These are phyloP conservation scores for Parascotia fuliginaria DNA, from an alignment of 2,888 invertebrate genomes.

Conservation along the genomic window DNA sequence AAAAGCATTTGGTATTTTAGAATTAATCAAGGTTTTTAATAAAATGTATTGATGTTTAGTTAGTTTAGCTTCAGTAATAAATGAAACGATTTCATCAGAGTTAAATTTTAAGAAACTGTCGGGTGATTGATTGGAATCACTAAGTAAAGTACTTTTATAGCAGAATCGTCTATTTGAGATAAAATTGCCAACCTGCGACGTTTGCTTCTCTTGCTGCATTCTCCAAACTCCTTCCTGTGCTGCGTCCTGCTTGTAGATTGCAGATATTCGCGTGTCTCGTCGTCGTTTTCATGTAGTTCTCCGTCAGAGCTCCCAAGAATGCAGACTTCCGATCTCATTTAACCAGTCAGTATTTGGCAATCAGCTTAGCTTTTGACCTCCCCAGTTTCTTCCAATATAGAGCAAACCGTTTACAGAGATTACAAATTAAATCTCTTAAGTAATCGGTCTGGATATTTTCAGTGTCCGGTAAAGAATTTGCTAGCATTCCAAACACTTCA, in stretches of 20 bases:
- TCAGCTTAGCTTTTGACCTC: neutral
- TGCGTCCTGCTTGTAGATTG: conserved; percentile 3
- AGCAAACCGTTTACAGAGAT: no score
- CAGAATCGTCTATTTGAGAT: conserved; percentile 7
- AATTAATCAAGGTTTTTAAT: conserved; percentile 10
- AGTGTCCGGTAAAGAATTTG: conserved; percentile 1
- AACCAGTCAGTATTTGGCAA: neutral
- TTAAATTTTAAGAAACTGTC: conserved; percentile 1
- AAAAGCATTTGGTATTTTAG: conserved; percentile 5
- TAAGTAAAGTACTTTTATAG: conserved; percentile 8
- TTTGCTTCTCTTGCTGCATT: conserved; percentile 2
- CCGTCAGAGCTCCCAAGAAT: conserved; percentile 3
- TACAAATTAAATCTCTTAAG: neutral
- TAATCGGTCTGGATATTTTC: conserved; percentile 1
- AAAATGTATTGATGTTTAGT: conserved; percentile 13
- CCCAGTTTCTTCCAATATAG: neutral
- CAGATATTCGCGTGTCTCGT: conserved; percentile 2
- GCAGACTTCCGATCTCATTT: neutral
- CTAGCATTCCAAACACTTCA: neutral
- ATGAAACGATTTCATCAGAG: conserved; percentile 7
- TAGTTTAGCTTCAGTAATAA: conserved; percentile 3
- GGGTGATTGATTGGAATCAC: conserved; percentile 1
- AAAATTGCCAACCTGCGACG: conserved; percentile 4
- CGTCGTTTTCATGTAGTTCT: conserved; percentile 3
- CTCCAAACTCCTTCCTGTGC: conserved; percentile 2